Conservation (phyloP, 1,140 invertebrate species). For the Sipha flava region DNA sequence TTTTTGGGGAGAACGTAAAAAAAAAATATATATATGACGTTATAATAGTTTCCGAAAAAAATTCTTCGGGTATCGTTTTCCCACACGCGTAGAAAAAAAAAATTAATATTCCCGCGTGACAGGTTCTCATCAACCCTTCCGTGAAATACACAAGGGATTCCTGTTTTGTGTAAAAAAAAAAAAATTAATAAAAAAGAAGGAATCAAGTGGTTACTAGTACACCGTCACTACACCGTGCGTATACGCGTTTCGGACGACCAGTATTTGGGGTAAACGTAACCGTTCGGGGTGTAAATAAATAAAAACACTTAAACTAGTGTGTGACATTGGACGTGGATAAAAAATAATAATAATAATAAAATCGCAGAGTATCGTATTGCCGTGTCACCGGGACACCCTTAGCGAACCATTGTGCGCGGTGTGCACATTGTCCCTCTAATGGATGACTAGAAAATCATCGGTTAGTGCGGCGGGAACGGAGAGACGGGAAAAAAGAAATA, state of each 20-base stretch:
- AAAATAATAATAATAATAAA: slow-evolving; percentile 9
- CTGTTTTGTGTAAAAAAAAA: slow-evolving; percentile 5
- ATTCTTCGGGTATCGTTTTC: slow-evolving; percentile 8
- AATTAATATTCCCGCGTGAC: slow-evolving; percentile 1
- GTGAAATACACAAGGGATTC: slow-evolving; percentile 7
- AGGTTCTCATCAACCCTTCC: slow-evolving; percentile 25
- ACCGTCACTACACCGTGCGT: background rate
- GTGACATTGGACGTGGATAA: background rate
- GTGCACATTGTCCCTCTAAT: background rate
- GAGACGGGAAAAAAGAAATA: too few species aligned
- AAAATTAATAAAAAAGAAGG: background rate
- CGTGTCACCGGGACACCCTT: background rate
- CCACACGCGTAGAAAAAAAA: background rate
- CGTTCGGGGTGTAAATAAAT: slow-evolving; percentile 24
- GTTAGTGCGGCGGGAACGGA: too few species aligned
- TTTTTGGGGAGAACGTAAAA: background rate
- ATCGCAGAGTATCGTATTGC: background rate
- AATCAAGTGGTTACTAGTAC: slow-evolving; percentile 35
- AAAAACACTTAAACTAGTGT: slow-evolving; percentile 5
- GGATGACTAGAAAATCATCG: slow-evolving; percentile 1
- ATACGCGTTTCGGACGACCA: too few species aligned
- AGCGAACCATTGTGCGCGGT: background rate
- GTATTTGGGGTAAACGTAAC: background rate
- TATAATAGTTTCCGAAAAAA: background rate
- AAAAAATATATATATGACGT: background rate